Evolutionary conservation across 2,113 vertebrate genomes (phyloP).

Genomic region (Thermophis baileyi): DNA sequence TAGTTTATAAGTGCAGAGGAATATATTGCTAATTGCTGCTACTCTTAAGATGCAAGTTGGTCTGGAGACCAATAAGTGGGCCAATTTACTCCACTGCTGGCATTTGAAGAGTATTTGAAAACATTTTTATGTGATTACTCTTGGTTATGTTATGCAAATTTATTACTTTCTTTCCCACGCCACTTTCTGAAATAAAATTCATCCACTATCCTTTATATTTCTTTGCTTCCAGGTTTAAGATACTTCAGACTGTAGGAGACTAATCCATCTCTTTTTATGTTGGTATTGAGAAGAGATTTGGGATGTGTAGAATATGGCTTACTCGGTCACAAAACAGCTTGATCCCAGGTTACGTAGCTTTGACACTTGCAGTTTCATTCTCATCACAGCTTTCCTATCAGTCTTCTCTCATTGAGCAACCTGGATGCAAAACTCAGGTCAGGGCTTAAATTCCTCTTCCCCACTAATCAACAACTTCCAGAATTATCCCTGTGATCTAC

Average conservation of each 20-base stretch:
- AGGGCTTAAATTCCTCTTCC: neutral
- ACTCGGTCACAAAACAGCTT: neutral
- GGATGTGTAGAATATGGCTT: neutral
- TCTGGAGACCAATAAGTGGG: constrained; percentile 29
- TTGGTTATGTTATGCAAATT: neutral
- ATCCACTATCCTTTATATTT: neutral
- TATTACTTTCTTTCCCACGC: neutral
- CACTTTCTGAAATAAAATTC: neutral
- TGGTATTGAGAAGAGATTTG: neutral
- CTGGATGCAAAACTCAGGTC: neutral
- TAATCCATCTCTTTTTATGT: neutral
- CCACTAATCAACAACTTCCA: neutral
- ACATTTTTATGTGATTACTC: neutral
- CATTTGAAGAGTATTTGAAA: neutral
- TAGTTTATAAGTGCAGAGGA: neutral
- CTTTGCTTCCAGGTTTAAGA: neutral
- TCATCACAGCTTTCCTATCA: no score
- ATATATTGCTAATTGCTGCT: neutral
- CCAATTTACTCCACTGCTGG: constrained; percentile 12
- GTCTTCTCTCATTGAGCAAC: neutral
- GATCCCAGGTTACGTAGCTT: neutral
- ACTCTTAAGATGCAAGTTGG: constrained; percentile 24
- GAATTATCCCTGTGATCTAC: neutral
- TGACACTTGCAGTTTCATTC: neutral
- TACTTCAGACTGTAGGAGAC: neutral